Percentiles rank a stretch among this genome's conserved stretches.
Conservation (phyloP, 2,888 invertebrate species). For the Erebia aethiops region DNA sequence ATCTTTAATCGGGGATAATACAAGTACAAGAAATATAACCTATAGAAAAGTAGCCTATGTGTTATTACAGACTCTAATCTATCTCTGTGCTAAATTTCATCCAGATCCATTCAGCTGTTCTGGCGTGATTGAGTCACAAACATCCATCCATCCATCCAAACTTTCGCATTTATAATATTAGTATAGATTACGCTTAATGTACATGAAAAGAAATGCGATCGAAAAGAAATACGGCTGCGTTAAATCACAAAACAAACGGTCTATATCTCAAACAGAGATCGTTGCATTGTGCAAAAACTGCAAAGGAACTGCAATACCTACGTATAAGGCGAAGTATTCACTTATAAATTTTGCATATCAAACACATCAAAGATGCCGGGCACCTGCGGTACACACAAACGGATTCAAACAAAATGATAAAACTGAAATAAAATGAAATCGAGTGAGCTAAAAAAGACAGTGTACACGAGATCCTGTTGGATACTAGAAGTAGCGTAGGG, state of each 20-base stretch:
- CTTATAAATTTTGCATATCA: slow-evolving; percentile 75
- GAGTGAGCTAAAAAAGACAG: slow-evolving; percentile 54
- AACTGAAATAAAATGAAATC: slow-evolving; percentile 50
- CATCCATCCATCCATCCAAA: too few relatives aligned
- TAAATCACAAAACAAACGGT: slow-evolving; percentile 36
- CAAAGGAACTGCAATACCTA: not conserved
- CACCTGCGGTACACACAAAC: slow-evolving; percentile 61
- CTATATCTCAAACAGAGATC: slow-evolving; percentile 32
- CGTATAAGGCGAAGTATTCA: slow-evolving; percentile 52
- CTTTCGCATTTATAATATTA: too few relatives aligned
- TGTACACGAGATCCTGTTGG: slow-evolving; percentile 54
- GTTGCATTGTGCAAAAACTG: slow-evolving; percentile 41
- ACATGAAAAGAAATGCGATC: too few relatives aligned
- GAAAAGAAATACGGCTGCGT: not conserved
- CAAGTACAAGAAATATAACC: too few relatives aligned
- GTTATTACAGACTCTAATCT: too few relatives aligned
- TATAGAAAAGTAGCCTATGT: too few relatives aligned
- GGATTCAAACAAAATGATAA: slow-evolving; percentile 52
- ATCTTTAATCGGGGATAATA: too few relatives aligned
- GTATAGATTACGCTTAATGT: too few relatives aligned
- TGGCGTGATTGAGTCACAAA: too few relatives aligned
- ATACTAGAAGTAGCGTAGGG: slow-evolving; percentile 51
- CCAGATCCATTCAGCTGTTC: too few relatives aligned
- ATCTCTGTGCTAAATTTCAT: too few relatives aligned
- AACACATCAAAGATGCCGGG: slow-evolving; percentile 65